Evolutionary conservation across 2,797 vertebrate genomes (phyloP).

Genomic region (Crocidura indochinensis): DNA sequence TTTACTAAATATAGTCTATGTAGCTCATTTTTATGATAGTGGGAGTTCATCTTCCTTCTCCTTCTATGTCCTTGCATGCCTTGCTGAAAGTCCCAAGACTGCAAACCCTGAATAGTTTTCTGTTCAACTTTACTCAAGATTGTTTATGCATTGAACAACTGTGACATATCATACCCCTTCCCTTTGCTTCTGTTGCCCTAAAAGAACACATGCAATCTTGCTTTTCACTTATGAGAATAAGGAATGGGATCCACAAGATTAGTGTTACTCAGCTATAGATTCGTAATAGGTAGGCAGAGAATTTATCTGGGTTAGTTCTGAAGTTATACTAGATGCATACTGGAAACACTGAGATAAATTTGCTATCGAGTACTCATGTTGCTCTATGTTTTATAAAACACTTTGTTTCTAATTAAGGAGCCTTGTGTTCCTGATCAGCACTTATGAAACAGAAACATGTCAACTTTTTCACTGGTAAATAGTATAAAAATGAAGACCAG

Average conservation of each 20-base stretch:
- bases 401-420: slow-evolving; percentile 14
- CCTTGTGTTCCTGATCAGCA: not conserved
- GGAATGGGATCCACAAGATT: not conserved
- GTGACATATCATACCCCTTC: not conserved
- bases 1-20: not conserved
- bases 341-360: not conserved
- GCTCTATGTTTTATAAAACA: not conserved
- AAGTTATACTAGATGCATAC: not conserved
- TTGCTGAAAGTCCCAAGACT: not conserved
- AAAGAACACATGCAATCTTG: not conserved
- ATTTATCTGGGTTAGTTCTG: too few relatives aligned
- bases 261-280: not conserved
- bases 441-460: not conserved
- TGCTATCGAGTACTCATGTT: not conserved
- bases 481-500: not conserved
- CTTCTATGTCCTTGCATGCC: too few relatives aligned
- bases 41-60: not conserved
- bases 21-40: not conserved
- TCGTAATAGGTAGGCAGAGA: not conserved
- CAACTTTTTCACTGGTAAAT: not conserved
- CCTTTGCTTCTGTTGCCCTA: not conserved
- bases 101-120: not conserved
- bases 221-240: not conserved
- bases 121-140: not conserved
- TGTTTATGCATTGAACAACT: not conserved